Conservation (phyloP, 2,113 vertebrate genomes). For the Rhabdomys dilectus region DNA sequence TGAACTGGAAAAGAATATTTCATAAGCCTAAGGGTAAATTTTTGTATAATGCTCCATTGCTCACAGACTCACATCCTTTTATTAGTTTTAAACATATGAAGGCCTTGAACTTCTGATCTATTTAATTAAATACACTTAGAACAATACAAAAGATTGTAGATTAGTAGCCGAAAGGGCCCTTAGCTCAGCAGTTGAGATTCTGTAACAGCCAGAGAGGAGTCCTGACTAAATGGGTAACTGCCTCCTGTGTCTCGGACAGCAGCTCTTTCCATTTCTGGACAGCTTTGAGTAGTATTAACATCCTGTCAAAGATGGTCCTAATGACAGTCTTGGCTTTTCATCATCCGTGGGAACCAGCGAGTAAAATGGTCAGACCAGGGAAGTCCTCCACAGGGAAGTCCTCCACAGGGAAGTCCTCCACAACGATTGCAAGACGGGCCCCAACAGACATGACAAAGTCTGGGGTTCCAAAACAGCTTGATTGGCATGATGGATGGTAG, state of each 20-base stretch:
- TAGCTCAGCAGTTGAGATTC: background rate
- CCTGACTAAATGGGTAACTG: background rate
- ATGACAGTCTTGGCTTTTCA: background rate
- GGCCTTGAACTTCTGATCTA: background rate
- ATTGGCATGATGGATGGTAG: too few species aligned
- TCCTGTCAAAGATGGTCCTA: background rate
- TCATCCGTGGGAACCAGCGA: background rate
- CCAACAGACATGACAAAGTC: too few species aligned
- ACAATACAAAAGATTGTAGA: background rate
- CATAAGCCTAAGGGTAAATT: background rate
- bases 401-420: too few species aligned
- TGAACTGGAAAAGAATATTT: constrained; percentile 29
- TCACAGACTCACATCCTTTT: constrained; percentile 7
- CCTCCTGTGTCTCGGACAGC: background rate
- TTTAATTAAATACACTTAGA: background rate
- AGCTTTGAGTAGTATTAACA: background rate
- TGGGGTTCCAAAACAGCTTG: too few species aligned
- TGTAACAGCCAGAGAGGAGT: background rate
- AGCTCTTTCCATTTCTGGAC: background rate
- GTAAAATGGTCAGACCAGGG: too few species aligned
- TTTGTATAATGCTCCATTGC: background rate
- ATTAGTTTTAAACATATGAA: background rate
- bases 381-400: too few species aligned
- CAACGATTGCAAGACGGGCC: too few species aligned
- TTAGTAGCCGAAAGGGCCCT: background rate